Base-by-base conservation (phyloP, 1,140 invertebrate species). In the Drosophila nikananu region DNA sequence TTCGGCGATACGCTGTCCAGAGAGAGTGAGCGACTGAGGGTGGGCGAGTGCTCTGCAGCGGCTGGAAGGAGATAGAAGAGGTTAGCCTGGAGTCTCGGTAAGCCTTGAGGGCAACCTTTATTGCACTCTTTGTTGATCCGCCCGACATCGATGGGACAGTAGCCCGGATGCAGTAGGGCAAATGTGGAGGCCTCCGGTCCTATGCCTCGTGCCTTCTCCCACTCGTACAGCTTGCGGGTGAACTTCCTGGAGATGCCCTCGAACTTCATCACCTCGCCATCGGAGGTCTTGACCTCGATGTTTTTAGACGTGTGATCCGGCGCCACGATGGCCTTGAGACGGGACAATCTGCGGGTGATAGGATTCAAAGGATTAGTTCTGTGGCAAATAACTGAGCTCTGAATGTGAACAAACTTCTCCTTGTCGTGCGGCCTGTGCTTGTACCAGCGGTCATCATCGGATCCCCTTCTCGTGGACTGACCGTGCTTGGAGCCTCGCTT, bases 201-300 rank as follows among this genome's bases (percentile, higher is more conserved):
- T 55, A 97, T 97, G 5, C 97, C 97, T 52, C 95, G 94, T 32
- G 96, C 96, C 72, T 97, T 97, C 91, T 98, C 97, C 97, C 97
- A 98, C 91, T 98, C 97, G 91, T 97, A 97, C 0, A 98, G 94
- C 90, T 98, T 98, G 41, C 96, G 95, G 0, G 97, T 97, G 91
- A 98, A 98, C 77, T 97, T 97, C 57, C 97, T 95, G 0, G 96
- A 97, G 70, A 97, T 97, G 1, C 97, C 97, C 94, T 97, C 96
- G 81, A 97, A 97, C 80, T 96, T 95, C 86, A 97, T 96, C 46
- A 97, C 96, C 52, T 87, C 84, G 10, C 97, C 97, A 0, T 95
- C 96, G 0, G 97, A 96, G 12, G 97, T 97, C 84, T 96, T 95
- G 2, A 97, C 96, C 48, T 97, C 93, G 21, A 98, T 95, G 91